A percentile compares a stretch with the other conserved stretches of the same genome.
Evolutionary conservation across 2,113 vertebrate species (phyloP).

Genomic region (Egretta garzetta): DNA sequence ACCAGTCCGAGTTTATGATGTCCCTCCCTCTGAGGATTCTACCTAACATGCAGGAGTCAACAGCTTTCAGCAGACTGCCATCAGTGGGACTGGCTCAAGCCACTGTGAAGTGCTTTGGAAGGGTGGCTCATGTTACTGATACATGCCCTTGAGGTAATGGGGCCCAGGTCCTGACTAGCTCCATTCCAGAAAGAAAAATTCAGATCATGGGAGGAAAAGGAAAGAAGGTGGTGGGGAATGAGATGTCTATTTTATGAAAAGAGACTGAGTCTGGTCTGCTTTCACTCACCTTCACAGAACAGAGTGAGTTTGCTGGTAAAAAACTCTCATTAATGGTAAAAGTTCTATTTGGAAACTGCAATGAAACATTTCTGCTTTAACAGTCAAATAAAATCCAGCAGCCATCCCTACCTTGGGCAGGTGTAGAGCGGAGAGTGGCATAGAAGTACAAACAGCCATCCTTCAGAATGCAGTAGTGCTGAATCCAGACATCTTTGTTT

Average conservation of each 20-base stretch:
- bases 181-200: background rate
- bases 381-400: background rate
- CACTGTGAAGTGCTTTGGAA: background rate
- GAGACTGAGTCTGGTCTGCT: background rate
- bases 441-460: constrained; percentile 90
- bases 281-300: background rate
- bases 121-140: background rate
- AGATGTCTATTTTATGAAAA: background rate
- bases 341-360: background rate
- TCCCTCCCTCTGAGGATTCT: background rate
- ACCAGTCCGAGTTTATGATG: background rate
- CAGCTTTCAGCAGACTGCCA: background rate
- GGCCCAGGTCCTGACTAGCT: background rate
- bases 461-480: constrained; percentile 89
- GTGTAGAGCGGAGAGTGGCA: constrained; percentile 84
- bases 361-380: background rate
- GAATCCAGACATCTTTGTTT: constrained; percentile 80
- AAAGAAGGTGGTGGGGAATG: background rate
- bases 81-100: background rate
- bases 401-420: constrained; percentile 78
- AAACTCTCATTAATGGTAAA: background rate
- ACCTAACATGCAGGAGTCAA: background rate
- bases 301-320: background rate
- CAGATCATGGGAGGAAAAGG: background rate
- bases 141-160: background rate